Conservation (phyloP, 2,888 invertebrate genomes). For the Xylocampa areola region DNA sequence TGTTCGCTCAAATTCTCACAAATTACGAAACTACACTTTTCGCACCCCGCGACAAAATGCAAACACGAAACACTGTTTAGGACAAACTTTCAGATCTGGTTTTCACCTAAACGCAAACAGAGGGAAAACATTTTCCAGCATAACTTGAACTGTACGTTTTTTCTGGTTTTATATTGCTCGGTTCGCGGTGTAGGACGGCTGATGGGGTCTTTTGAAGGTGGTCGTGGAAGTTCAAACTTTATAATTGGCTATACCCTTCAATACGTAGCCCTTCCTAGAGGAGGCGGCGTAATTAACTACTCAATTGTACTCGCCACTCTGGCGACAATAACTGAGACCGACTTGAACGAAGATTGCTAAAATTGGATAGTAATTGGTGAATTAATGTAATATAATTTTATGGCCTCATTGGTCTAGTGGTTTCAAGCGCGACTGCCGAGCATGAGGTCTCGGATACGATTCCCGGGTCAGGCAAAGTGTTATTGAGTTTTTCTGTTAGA, state of each 20-base stretch:
- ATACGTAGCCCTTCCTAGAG: conserved; percentile 75
- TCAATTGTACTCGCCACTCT: conserved; percentile 69
- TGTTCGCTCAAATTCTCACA: conserved; percentile 53
- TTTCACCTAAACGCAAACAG: conserved; percentile 80
- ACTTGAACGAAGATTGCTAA: conserved; percentile 41
- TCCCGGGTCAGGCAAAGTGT: no score
- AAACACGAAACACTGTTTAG: conserved; percentile 73
- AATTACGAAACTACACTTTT: conserved; percentile 70
- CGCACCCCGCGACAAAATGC: conserved; percentile 67
- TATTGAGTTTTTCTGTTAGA: no score
- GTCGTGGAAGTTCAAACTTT: conserved; percentile 78
- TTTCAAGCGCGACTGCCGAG: no score
- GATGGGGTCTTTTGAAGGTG: conserved; percentile 62
- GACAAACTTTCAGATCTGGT: conserved; percentile 82
- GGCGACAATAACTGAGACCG: conserved; percentile 54
- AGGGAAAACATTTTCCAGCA: conserved; percentile 65
- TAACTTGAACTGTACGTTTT: conserved; percentile 59
- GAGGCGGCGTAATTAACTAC: conserved; percentile 79
- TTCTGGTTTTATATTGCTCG: conserved; percentile 22
- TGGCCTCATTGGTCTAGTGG: no score
- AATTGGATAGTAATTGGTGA: conserved; percentile 39
- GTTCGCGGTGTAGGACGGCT: conserved; percentile 27
- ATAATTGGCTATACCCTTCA: conserved; percentile 85
- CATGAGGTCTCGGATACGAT: no score
- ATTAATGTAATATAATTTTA: no score